Conservation (phyloP, 2,888 invertebrate genomes). For the Thumatha senex region DNA sequence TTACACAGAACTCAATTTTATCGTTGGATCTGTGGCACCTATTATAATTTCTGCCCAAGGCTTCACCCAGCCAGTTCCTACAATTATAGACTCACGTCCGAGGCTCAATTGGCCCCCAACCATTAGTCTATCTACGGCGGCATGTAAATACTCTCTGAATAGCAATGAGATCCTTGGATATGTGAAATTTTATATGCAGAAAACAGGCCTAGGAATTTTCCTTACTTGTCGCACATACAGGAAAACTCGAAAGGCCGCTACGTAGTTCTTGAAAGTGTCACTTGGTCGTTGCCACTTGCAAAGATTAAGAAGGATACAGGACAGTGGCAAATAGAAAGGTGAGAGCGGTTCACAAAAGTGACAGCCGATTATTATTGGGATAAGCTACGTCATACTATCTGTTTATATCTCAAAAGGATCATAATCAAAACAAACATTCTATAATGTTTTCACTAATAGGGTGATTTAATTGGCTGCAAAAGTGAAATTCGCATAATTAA, state of each 20-base stretch:
- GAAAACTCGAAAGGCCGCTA: conserved; percentile 40
- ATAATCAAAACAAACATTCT: no score
- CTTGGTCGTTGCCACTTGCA: neutral
- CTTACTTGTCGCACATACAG: conserved; percentile 40
- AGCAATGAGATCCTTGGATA: conserved; percentile 57
- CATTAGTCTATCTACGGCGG: conserved; percentile 46
- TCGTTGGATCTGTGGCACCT: conserved; percentile 11
- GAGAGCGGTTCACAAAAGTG: no score
- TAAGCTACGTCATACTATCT: no score
- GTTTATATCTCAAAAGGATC: no score
- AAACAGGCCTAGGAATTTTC: conserved; percentile 46
- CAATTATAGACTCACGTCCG: conserved; percentile 53
- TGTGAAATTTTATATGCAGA: conserved; percentile 42
- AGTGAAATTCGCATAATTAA: conserved; percentile 43
- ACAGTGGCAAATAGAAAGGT: no score
- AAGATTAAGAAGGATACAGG: neutral
- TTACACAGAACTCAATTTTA: neutral
- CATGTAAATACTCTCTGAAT: conserved; percentile 60
- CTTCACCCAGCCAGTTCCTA: conserved; percentile 41
- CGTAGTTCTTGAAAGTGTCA: conserved; percentile 20
- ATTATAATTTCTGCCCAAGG: conserved; percentile 52
- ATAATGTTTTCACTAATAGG: neutral
- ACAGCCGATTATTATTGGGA: no score
- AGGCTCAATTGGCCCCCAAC: conserved; percentile 44
- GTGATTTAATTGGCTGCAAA: conserved; percentile 7